Base-by-base conservation (phyloP, 2,888 invertebrate species). In the Tupiocoris notatus region DNA sequence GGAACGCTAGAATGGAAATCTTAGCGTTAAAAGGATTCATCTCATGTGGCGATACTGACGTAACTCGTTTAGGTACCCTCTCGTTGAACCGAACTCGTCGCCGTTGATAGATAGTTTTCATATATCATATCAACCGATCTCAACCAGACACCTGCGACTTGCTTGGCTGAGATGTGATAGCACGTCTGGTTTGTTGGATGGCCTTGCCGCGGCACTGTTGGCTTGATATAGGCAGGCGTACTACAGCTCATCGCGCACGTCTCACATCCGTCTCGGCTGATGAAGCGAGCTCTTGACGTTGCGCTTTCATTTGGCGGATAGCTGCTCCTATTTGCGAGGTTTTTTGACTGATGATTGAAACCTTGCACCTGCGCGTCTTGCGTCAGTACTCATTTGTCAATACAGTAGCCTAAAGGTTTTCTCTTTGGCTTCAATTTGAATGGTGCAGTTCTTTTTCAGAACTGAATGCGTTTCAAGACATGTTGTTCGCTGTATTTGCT, bases 91-190 rank as follows among this genome's bases (percentile, higher is more conserved):
- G 39, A 39, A 39, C 12, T 39, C 12, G 39, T 39, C 39, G 39
- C 12, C 12, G 67, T 57, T 39, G 67, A 67, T 67, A 18, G 67
- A 67, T 67, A 67, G 57, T 67, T 67, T 66, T 56, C 20, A 57
- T 67, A 67, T 67, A 56, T 67, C 57, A 64, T 39, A 39, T 39
- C 16, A 9, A 56, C 57, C 21, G n/a, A 9, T 18, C 67, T 21
- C 67, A 67, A 17, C 16, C 21, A 56, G 56, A 56, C 67, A 67
- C 67, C 67, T 67, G 67, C 21, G 67, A 21, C 39, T 39, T 12
- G 39, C 39, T 12, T 3, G 6, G 39, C 39, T 12, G 39, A 3
- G 39, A 39, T 3, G 3, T 39, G 39, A 39, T 39, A 39, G 39
- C 39, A 7, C 12, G 39, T 3, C 39, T 39, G 39, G 39, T 7